Evolutionary conservation across 2,113 vertebrate genomes (phyloP).

Genomic region (Ictalurus furcatus): DNA sequence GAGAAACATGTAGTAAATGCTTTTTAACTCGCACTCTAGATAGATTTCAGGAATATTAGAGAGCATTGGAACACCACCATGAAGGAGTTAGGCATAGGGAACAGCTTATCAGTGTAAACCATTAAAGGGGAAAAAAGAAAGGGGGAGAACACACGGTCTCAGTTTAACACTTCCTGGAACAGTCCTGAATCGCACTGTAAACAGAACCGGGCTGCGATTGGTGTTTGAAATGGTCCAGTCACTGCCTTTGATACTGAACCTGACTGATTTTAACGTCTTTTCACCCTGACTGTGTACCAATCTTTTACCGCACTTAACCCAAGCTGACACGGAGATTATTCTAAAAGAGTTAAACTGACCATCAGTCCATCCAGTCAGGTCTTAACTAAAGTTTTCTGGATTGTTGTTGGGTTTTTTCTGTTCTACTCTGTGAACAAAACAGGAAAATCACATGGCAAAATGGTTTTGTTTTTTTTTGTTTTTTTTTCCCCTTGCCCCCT

Average conservation of each 20-base stretch:
- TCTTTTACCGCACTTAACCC: conserved; percentile 41
- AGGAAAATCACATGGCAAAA: not conserved
- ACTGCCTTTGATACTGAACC: not conserved
- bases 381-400: not conserved
- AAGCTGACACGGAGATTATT: not conserved
- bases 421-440: not conserved
- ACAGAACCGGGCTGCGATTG: not conserved
- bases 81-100: not conserved
- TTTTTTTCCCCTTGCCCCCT: not conserved
- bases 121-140: too few relatives aligned
- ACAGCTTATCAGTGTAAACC: not conserved
- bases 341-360: not conserved
- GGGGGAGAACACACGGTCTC: not conserved
- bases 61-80: not conserved
- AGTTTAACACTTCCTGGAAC: not conserved
- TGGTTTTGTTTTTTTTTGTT: conserved; percentile 24
- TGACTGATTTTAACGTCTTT: not conserved
- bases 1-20: not conserved
- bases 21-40: not conserved
- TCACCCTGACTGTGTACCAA: conserved; percentile 36
- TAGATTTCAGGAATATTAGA: not conserved
- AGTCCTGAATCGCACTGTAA: not conserved
- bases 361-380: not conserved
- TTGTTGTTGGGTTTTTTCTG: not conserved
- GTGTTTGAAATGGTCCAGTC: not conserved